phyloP scores from a whole-genome alignment of 2,113 vertebrate species.

The Alectura lathami region DNA sequence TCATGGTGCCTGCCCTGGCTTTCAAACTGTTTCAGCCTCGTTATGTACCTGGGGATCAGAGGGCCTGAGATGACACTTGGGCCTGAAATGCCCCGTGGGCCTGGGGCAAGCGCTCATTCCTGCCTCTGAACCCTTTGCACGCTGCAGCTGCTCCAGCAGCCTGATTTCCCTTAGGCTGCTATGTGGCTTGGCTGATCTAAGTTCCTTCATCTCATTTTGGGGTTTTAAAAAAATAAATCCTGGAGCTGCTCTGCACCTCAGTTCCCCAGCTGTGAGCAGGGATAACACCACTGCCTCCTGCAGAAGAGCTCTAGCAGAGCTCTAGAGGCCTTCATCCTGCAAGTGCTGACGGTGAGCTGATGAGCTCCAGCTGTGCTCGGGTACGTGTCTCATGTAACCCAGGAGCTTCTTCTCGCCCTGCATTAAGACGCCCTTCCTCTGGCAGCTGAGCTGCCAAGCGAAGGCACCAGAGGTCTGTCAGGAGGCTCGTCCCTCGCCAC shows the following conservation, averaged over 20 bases:
- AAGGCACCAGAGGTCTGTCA: background rate
- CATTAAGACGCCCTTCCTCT: fast-evolving
- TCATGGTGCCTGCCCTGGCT: background rate
- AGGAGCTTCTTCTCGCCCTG: background rate
- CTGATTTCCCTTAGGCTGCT: background rate
- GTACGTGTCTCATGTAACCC: fast-evolving
- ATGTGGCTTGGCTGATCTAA: background rate
- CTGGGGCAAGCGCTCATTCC: background rate
- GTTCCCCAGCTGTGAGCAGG: background rate
- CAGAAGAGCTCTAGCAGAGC: background rate
- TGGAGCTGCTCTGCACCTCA: background rate
- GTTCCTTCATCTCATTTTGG: too few relatives aligned
- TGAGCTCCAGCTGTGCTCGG: background rate
- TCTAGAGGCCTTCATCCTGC: background rate
- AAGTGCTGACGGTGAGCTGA: background rate
- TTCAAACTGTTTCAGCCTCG: background rate
- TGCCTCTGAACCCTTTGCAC: background rate
- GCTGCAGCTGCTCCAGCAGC: background rate
- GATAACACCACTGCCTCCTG: background rate
- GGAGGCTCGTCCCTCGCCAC: background rate
- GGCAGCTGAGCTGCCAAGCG: background rate
- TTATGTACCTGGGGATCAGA: background rate
- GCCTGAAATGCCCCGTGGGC: background rate
- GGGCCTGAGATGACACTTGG: background rate
- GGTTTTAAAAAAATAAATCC: too few relatives aligned